A percentile compares a stretch with the other conserved stretches of the same genome.
Conservation (phyloP, 2,888 invertebrate genomes). For the Deilephila elpenor region DNA sequence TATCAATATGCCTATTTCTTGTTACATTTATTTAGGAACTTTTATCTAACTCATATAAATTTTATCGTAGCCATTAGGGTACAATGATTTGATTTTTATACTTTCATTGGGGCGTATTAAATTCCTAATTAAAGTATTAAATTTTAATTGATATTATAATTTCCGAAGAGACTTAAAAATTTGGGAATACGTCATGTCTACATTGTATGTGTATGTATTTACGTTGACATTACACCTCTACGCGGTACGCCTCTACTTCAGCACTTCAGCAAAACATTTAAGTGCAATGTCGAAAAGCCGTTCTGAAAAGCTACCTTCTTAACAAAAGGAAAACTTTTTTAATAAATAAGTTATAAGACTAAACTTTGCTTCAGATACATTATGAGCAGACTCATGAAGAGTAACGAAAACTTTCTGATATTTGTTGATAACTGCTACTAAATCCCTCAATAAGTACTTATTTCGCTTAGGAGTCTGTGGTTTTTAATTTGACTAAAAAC, state of each 20-base stretch:
- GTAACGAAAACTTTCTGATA: constrained; percentile 2
- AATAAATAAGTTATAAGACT: constrained; percentile 45
- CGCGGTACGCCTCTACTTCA: constrained; percentile 28
- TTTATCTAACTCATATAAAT: too few species aligned
- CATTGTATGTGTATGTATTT: neutral
- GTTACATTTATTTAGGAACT: too few species aligned
- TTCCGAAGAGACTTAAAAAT: neutral
- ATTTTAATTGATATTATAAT: too few species aligned
- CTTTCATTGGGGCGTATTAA: too few species aligned
- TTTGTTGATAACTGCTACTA: neutral
- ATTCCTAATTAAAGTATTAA: too few species aligned
- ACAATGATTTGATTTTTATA: too few species aligned
- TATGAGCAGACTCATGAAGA: constrained; percentile 29
- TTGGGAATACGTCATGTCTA: too few species aligned
- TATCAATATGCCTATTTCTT: too few species aligned
- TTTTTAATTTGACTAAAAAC: too few species aligned
- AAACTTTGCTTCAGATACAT: constrained; percentile 23
- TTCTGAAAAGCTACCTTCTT: constrained; percentile 41
- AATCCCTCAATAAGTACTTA: neutral
- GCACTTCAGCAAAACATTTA: constrained; percentile 28
- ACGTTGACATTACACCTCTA: constrained; percentile 26
- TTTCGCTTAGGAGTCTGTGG: too few species aligned
- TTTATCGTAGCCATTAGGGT: too few species aligned
- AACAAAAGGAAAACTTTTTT: constrained; percentile 53
- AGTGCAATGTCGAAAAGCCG: constrained; percentile 41